A percentile compares a stretch with the other conserved stretches of the same genome.
Conservation (phyloP, 1,140 invertebrate species). For the Spodoptera litura region DNA sequence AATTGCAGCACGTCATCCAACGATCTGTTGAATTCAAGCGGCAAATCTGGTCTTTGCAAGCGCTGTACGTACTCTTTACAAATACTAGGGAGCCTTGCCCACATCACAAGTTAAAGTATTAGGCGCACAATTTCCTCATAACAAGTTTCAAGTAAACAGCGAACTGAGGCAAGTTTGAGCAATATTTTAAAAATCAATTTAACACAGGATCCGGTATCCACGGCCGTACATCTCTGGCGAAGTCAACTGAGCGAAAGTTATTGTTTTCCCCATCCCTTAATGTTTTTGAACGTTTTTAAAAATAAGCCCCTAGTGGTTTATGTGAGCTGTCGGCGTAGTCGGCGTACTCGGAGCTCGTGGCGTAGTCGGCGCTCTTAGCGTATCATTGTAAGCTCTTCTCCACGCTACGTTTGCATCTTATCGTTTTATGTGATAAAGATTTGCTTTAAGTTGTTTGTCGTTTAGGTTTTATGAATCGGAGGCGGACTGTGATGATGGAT, state of each 20-base stretch:
- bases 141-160: constrained; percentile 36
- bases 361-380: no score
- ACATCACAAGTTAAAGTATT: background rate
- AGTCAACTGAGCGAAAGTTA: constrained; percentile 48
- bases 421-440: no score
- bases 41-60: background rate
- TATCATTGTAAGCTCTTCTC: no score
- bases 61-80: background rate
- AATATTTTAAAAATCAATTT: constrained; percentile 50
- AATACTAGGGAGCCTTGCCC: background rate
- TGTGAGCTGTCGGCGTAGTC: constrained; percentile 9
- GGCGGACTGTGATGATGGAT: no score
- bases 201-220: constrained; percentile 36
- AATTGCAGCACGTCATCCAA: background rate
- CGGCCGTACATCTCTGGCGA: constrained; percentile 37
- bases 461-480: no score
- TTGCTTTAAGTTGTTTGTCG: no score
- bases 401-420: no score
- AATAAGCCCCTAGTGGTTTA: background rate
- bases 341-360: background rate
- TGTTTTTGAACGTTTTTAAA: constrained; percentile 40
- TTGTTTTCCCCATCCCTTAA: constrained; percentile 40
- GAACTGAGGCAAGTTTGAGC: constrained; percentile 25
- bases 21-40: constrained; percentile 6
- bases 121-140: constrained; percentile 40